phyloP scores from a whole-genome alignment of 2,113 vertebrate genomes.

The Upupa epops region DNA sequence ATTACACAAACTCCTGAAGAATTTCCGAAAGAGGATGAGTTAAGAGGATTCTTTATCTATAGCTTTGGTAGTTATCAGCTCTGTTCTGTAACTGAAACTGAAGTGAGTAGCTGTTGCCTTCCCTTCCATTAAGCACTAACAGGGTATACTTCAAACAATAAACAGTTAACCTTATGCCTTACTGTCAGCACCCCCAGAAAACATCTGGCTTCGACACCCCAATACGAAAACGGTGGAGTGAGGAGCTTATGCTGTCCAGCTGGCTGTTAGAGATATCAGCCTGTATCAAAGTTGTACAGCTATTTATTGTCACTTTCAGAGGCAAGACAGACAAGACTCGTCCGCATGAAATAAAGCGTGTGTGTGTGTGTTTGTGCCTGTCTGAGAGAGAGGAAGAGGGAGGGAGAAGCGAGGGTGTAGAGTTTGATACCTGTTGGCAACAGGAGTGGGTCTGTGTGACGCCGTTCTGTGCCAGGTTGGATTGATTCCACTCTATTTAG shows the following conservation, averaged over 20 bases:
- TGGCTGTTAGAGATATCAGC: background rate
- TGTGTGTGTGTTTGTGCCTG: background rate
- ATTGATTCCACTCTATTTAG: constrained; percentile 34
- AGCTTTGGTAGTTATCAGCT: background rate
- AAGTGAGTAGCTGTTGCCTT: constrained; percentile 60
- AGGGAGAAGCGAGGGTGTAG: background rate
- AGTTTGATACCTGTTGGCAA: constrained; percentile 77
- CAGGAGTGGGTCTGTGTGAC: background rate
- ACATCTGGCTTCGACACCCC: constrained; percentile 29
- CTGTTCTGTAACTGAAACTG: constrained; percentile 46
- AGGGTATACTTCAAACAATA: constrained; percentile 25
- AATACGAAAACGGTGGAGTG: background rate
- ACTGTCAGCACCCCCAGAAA: constrained; percentile 23
- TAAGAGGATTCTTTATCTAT: constrained; percentile 53
- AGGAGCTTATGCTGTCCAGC: background rate
- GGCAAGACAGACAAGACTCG: background rate
- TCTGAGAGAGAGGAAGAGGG: background rate
- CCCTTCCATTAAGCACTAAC: constrained; percentile 16
- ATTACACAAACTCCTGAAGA: constrained; percentile 46
- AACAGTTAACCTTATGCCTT: constrained; percentile 50
- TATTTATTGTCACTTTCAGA: background rate
- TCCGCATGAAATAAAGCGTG: background rate
- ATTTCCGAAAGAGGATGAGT: constrained; percentile 58
- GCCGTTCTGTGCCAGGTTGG: background rate
- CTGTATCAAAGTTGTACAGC: constrained; percentile 29